Evolutionary conservation across 2,113 vertebrate species (phyloP), one percentile per base, ranked within the genome.

Genomic region (Calidris pugnax): DNA sequence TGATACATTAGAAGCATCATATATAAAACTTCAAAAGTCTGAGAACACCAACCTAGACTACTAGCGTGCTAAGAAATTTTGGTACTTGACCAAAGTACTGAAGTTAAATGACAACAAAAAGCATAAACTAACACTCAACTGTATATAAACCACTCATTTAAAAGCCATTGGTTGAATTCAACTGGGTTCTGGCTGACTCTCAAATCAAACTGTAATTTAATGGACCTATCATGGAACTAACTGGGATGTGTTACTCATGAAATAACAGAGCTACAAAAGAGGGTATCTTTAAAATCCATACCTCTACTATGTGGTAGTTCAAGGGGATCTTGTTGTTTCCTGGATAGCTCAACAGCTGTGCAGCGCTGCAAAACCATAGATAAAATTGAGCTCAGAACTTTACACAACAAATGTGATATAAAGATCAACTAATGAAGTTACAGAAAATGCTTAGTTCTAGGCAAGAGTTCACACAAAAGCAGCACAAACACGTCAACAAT

Each of bases 291-390:
- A 81, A 77, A 93, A 96, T 43, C 55, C 97, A 22, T 98, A 99
- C 99, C 99, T 99, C 99, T 53, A 99, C 99, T 23, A 99, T 99
- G 93, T 99, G 99, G 95, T 99, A 99, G 97, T 99, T 99, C 95
- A 99, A 98, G 5, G 99, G 99, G 91, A 99, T 99, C 97, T 99
- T 99, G 97, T 99, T 99, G 93, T 99, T 99, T 59, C 99, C 99
- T 15, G 99, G 99, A 89, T 99, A 99, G 97, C 99, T 99, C 89
- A 99, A 98, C 64, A 99, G 97, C 96, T 99, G 99, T 23, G 99
- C 99, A 78, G 99, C 99, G 89, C 99, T 99, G 88, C 56, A 80
- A 87, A 91, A 95, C 87, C 88, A 60, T 1, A 96, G 9, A 78
- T 2, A 74, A 9, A n/a, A n/a, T 57, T 79, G 16, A 39, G 66